These are phyloP conservation scores for Meiosimyza decipiens DNA, from an alignment of 2,888 invertebrate species.

Conservation along the genomic window DNA sequence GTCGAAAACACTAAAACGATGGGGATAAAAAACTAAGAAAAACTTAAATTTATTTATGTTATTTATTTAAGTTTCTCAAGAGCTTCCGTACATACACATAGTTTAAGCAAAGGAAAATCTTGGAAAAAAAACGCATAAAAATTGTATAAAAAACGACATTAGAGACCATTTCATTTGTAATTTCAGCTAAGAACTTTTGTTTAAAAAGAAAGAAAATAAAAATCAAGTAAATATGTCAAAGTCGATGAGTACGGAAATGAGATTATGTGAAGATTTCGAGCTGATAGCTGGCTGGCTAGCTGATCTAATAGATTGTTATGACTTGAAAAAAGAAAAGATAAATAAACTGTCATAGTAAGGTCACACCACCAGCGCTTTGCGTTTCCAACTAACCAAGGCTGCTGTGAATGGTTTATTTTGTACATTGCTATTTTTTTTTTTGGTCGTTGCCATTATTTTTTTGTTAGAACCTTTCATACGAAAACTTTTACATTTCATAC, in stretches of 20 bases:
- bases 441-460: not conserved
- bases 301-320: too few species aligned
- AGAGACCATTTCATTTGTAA: slow-evolving; percentile 13
- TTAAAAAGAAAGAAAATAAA: too few species aligned
- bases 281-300: too few species aligned
- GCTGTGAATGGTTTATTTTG: not conserved
- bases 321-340: too few species aligned
- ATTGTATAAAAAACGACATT: slow-evolving; percentile 6
- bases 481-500: slow-evolving; percentile 21
- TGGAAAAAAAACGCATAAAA: not conserved
- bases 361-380: too few species aligned
- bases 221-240: too few species aligned
- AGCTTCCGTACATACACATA: not conserved
- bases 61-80: not conserved
- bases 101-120: not conserved
- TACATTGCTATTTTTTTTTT: not conserved
- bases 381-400: not conserved
- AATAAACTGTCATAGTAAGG: too few species aligned
- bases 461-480: not conserved
- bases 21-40: not conserved
- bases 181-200: too few species aligned
- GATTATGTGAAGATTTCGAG: too few species aligned
- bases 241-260: too few species aligned
- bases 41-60: slow-evolving; percentile 4
- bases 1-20: not conserved